Conservation (phyloP, 2,113 vertebrate species). For the Paradoxurus hermaphroditus region DNA sequence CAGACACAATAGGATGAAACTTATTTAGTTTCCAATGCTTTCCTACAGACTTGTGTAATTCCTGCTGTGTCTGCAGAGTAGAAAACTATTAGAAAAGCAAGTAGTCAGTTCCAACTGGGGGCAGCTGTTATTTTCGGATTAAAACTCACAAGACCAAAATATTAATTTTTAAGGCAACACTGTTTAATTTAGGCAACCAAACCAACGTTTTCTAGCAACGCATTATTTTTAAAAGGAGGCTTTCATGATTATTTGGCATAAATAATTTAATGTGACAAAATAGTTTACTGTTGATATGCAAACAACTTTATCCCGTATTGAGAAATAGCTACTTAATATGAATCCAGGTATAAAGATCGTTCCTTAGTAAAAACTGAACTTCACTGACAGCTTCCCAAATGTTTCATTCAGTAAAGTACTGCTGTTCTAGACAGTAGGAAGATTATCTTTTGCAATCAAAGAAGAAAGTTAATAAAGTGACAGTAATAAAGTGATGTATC, state of each 20-base stretch:
- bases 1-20: neutral
- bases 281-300: constrained; percentile 75
- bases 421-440: constrained; percentile 65
- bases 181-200: constrained; percentile 56
- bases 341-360: constrained; percentile 67
- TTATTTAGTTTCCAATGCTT: neutral
- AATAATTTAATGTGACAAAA: constrained; percentile 79
- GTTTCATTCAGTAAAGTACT: constrained; percentile 75
- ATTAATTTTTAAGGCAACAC: constrained; percentile 79
- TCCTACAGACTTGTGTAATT: constrained; percentile 42
- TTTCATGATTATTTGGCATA: constrained; percentile 65
- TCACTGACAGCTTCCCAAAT: constrained; percentile 63
- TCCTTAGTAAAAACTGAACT: constrained; percentile 42
- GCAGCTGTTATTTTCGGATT: constrained; percentile 82
- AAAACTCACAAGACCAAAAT: constrained; percentile 80
- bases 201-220: constrained; percentile 57
- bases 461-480: constrained; percentile 80
- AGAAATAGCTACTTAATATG: constrained; percentile 64
- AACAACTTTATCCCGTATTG: constrained; percentile 73
- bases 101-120: constrained; percentile 67
- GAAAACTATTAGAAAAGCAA: constrained; percentile 59
- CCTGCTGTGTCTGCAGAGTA: constrained; percentile 32
- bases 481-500: constrained; percentile 81
- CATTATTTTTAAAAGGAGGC: constrained; percentile 57
- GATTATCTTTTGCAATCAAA: constrained; percentile 79